Conservation (phyloP, 53 echinoderm and acorn worm genomes). For the Henricia sp. region DNA sequence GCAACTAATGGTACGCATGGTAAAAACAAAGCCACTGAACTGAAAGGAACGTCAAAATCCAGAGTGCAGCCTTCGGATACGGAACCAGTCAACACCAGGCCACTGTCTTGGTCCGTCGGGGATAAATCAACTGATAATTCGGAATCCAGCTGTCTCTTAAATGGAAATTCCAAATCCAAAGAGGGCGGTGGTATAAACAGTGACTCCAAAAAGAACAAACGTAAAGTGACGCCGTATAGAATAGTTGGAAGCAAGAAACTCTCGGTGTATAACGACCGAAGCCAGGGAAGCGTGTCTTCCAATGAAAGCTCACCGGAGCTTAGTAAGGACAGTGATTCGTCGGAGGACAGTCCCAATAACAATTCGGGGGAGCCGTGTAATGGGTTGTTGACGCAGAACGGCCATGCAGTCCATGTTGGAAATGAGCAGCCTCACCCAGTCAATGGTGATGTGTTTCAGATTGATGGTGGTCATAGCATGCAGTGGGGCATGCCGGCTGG, state of each 20-base stretch:
- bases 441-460: constrained; percentile 20
- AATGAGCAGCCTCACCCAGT: neutral
- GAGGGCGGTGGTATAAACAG: constrained; percentile 17
- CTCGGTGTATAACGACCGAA: constrained; percentile 75
- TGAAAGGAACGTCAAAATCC: neutral
- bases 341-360: constrained; percentile 64
- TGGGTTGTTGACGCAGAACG: constrained; percentile 56
- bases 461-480: constrained; percentile 28
- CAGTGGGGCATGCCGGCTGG: constrained; percentile 19
- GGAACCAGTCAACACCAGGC: constrained; percentile 4
- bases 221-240: constrained; percentile 90
- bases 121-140: constrained; percentile 51
- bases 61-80: constrained; percentile 33
- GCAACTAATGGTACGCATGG: constrained; percentile 67
- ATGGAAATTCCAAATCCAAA: constrained; percentile 65
- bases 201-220: constrained; percentile 68
- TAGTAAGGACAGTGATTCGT: constrained; percentile 6
- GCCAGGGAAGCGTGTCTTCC: constrained; percentile 22
- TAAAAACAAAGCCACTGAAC: constrained; percentile 30
- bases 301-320: constrained; percentile 30
- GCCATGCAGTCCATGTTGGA: constrained; percentile 22
- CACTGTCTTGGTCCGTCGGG: constrained; percentile 43
- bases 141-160: constrained; percentile 48
- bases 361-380: constrained; percentile 53
- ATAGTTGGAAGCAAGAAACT: constrained; percentile 78